Evolutionary conservation across 2,113 vertebrate genomes (phyloP), one percentile per base, ranked within the genome.

Genomic region (Catharus bicknelli): DNA sequence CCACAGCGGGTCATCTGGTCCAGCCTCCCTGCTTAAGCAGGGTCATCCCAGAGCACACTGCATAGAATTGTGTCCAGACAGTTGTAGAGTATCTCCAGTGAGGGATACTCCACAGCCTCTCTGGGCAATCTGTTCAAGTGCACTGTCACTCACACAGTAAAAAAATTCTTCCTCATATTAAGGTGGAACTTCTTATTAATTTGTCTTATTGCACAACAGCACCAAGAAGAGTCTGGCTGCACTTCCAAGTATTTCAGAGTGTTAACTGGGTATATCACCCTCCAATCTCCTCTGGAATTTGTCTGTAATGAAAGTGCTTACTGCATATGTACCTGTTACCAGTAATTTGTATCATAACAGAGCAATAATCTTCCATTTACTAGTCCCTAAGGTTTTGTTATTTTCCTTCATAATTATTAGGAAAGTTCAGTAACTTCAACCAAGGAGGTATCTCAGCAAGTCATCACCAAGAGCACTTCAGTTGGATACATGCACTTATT

Each of bases 61-160:
- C 30, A 42, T 0, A 0, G 23, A 7, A 47, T 30, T 61, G 20
- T 5, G 16, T 25, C 8, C 54, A 54, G 20, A 30, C 2, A 21
- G 40, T 13, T 42, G 17, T 40, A 21, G 9, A 75, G 3, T 47
- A 54, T 15, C n/a, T 68, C 25, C 25, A 47, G 29, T 18, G 20
- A 40, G 15, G 10, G 40, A 61, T 11, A 75, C n/a, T 61, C 9
- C 34, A 54, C 47, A 75, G 20, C 16, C 16, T 54, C 54, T 68
- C 40, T 61, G 40, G 25, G 47, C 9, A 42, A 54, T 11, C 29
- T 34, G 23, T 12, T 14, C 5, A 40, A 68, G 30, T 5, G 7
- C 4, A 34, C 9, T 7, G 40, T 22, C 34, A 83, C 9, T 20
- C 34, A 48, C 20, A 40, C 9, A 48, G 34, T 18, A 22, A 29